Percentiles rank a stretch among this genome's conserved stretches.
Evolutionary conservation across 2,888 invertebrate species (phyloP).

Genomic region (Charanyca ferruginea): DNA sequence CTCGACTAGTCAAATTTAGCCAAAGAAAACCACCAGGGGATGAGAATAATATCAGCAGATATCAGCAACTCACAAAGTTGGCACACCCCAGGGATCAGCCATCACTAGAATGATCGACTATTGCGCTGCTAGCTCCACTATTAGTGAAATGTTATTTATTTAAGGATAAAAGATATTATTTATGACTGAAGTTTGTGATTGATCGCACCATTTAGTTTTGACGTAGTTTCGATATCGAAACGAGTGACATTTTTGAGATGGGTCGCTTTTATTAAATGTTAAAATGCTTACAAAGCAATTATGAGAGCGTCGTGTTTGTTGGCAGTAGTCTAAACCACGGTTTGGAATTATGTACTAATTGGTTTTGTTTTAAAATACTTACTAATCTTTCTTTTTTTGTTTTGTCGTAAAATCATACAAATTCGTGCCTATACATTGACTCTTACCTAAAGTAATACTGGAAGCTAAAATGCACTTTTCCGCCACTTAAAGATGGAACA

Average conservation of each 20-base stretch:
- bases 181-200: conserved; percentile 42
- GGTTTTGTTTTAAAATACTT: too few species aligned
- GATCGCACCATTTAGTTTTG: conserved; percentile 46
- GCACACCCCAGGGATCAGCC: conserved; percentile 35
- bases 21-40: conserved; percentile 44
- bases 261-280: conserved; percentile 42
- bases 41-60: conserved; percentile 43
- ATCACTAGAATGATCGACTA: conserved; percentile 52
- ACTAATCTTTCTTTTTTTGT: too few species aligned
- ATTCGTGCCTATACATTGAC: too few species aligned
- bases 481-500: too few species aligned
- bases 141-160: conserved; percentile 38
- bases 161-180: conserved; percentile 43
- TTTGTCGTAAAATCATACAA: too few species aligned
- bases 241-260: conserved; percentile 34
- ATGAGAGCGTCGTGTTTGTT: not conserved
- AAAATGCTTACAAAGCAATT: conserved; percentile 21
- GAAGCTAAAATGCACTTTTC: too few species aligned
- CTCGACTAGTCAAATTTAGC: conserved; percentile 11
- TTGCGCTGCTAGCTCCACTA: conserved; percentile 22
- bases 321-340: not conserved
- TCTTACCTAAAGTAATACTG: too few species aligned
- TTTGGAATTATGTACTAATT: not conserved
- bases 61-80: conserved; percentile 54
- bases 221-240: conserved; percentile 26